These are phyloP conservation scores for Heliconius eleuchia DNA, from an alignment of 1,140 invertebrate species.

Conservation along the genomic window DNA sequence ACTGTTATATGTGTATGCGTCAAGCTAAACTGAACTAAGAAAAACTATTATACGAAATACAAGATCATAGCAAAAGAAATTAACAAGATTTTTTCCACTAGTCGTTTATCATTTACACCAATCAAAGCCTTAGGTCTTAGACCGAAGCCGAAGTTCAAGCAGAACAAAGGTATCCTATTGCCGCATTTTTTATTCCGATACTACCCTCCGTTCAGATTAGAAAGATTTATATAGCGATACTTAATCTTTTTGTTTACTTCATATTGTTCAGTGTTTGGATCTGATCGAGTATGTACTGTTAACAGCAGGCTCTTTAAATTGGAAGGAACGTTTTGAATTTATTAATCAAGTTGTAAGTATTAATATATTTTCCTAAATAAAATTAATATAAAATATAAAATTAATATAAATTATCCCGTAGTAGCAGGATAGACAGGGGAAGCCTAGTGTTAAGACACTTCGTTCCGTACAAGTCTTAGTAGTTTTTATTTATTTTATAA, in stretches of 20 bases:
- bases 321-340: too few species aligned
- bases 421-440: too few species aligned
- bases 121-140: constrained; percentile 49
- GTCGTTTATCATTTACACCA: neutral
- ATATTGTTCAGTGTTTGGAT: neutral
- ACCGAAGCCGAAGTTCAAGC: constrained; percentile 52
- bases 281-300: neutral
- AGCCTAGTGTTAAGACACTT: too few species aligned
- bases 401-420: too few species aligned
- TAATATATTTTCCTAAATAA: neutral
- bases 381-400: neutral
- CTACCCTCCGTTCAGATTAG: constrained; percentile 34
- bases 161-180: constrained; percentile 62
- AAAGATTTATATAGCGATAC: constrained; percentile 41
- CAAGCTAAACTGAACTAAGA: neutral
- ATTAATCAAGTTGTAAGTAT: neutral
- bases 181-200: constrained; percentile 51
- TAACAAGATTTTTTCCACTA: neutral
- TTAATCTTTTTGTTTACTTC: constrained; percentile 38
- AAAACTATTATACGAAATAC: neutral
- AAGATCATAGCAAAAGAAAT: too few species aligned
- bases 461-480: too few species aligned
- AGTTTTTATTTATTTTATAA: too few species aligned
- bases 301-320: too few species aligned
- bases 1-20: too few species aligned